Conservation (phyloP, 1,140 invertebrate species). For the Leptinotarsa texana region DNA sequence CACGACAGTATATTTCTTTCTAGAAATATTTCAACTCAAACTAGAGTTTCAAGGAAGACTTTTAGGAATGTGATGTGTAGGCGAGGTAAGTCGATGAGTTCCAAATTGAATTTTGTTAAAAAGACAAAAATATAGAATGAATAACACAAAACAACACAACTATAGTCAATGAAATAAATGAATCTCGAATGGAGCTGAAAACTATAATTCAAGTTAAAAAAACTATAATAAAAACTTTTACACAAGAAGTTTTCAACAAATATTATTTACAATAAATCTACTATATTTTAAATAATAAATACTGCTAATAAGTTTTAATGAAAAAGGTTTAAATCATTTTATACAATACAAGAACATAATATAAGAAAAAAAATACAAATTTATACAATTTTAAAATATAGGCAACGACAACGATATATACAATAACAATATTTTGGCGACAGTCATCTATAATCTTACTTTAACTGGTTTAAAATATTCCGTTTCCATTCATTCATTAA, state of each 20-base stretch:
- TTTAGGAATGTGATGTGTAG: too few species aligned
- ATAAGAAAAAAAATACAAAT: slow-evolving; percentile 21
- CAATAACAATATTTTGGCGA: slow-evolving; percentile 24
- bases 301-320: slow-evolving; percentile 23
- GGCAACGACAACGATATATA: slow-evolving; percentile 25
- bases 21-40: too few species aligned
- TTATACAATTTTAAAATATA: slow-evolving; percentile 28
- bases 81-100: too few species aligned
- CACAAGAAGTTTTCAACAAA: slow-evolving; percentile 37
- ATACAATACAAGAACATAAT: slow-evolving; percentile 15
- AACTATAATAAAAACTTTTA: slow-evolving; percentile 42
- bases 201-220: slow-evolving; percentile 45
- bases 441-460: slow-evolving; percentile 11
- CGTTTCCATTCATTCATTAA: slow-evolving; percentile 1
- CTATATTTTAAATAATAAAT: slow-evolving; percentile 36
- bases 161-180: not conserved
- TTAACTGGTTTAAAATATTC: slow-evolving; percentile 4
- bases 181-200: slow-evolving; percentile 32
- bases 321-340: slow-evolving; percentile 20
- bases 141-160: too few species aligned
- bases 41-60: too few species aligned
- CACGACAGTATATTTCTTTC: too few species aligned
- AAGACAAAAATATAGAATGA: too few species aligned
- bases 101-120: too few species aligned
- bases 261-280: slow-evolving; percentile 41